These are phyloP conservation scores for Candidula unifasciata DNA, from an alignment of 2,888 invertebrate species.

Conservation along the genomic window DNA sequence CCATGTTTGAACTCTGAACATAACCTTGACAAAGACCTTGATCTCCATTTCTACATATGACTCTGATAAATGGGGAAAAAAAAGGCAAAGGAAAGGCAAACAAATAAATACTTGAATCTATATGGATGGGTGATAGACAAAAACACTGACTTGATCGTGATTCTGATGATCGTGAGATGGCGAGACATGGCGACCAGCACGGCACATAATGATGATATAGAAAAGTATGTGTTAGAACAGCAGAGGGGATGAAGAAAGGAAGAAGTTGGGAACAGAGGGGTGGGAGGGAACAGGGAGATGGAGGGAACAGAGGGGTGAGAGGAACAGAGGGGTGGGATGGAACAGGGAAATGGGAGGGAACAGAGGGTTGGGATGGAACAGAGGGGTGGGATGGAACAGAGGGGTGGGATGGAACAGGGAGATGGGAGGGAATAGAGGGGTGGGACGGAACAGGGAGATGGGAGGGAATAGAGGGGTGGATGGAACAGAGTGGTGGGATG, in stretches of 20 bases:
- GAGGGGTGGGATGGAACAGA: not conserved
- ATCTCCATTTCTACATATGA: constrained; percentile 20
- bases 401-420: not conserved
- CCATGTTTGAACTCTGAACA: constrained; percentile 20
- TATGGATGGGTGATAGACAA: too few relatives aligned
- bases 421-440: too few relatives aligned
- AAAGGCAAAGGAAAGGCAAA: too few relatives aligned
- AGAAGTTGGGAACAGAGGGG: not conserved
- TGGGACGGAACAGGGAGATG: not conserved
- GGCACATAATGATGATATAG: too few relatives aligned
- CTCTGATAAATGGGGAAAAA: too few relatives aligned
- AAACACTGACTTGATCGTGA: too few relatives aligned
- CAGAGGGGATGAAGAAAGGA: not conserved
- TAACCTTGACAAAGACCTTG: constrained; percentile 24
- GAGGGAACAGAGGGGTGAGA: not conserved
- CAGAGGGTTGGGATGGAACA: not conserved
- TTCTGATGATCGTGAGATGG: too few relatives aligned
- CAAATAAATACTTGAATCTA: too few relatives aligned
- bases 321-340: not conserved
- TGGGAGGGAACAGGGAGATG: not conserved
- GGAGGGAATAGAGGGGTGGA: not conserved
- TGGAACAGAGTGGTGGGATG: too few relatives aligned
- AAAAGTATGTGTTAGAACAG: too few relatives aligned
- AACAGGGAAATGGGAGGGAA: too few relatives aligned
- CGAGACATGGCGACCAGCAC: too few relatives aligned